Base-by-base conservation (phyloP, 2,888 invertebrate species). In the Drosophila ezoana region DNA sequence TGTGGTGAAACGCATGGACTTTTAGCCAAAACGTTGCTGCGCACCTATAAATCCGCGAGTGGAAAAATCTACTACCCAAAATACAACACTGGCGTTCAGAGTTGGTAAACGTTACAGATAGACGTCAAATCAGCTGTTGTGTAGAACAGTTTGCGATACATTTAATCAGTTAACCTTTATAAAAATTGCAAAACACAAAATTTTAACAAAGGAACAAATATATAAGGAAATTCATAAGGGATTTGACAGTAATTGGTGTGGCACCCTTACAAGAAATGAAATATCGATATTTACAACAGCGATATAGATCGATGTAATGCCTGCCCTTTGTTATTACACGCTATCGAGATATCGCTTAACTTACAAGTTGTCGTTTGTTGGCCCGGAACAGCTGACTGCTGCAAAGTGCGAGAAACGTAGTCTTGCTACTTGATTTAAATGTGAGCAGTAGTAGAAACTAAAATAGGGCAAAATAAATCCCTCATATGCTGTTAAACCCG, bases 21-120 rank as follows among this genome's bases (percentile, higher is more conserved):
- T 51, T 33, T 28, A 67, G 76, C 72, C 69, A 65, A 77, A 84
- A 72, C 70, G 77, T 71, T 63, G 62, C 49, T 54, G 63, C 63
- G 62, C 61, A 72, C 78, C 63, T 52, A 37, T 64, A 74, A 75
- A 65, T 73, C 45, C 52, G 79, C 77, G 78, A 77, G 67, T 70
- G 67, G 69, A 73, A 81, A 79, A 87, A 76, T 74, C 70, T 78
- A 75, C 79, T 82, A 51, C 67, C 28, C 32, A 66, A 72, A 79
- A 79, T 74, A 56, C 70, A 77, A 60, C 77, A 65, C 77, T 76
- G 66, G 9, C 2, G 40, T 8, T n/a, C 44, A 78, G 75, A 57
- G 79, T 63, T 75, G 60, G 40, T 57, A 20, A 72, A 35, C 44
- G 54, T 33, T 28, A n/a, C 10, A 18, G 9, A 8, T 16, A 16